phyloP scores from a whole-genome alignment of 2,888 invertebrate species.

The Limenitis camilla region DNA sequence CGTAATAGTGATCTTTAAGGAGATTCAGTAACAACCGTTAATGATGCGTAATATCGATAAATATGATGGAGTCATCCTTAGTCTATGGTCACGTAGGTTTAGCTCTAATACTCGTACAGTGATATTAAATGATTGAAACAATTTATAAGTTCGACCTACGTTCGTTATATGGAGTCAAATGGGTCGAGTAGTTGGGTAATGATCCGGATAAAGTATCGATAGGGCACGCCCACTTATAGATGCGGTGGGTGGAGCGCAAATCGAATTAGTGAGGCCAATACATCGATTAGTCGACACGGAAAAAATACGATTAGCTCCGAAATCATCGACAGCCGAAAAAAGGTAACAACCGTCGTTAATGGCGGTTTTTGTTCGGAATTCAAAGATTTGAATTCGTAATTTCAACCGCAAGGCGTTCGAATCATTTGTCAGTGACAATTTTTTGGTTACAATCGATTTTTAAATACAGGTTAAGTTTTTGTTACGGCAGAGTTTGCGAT shows the following conservation, averaged over 20 bases:
- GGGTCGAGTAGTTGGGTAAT: conserved; percentile 34
- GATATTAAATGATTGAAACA: conserved; percentile 7
- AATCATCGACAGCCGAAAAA: conserved; percentile 70
- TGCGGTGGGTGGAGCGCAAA: conserved; percentile 63
- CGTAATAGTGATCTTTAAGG: too few relatives aligned
- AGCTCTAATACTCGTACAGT: conserved; percentile 3
- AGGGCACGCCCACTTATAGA: conserved; percentile 63
- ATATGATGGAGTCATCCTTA: too few relatives aligned
- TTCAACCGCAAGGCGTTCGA: conserved; percentile 71
- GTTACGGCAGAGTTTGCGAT: conserved; percentile 25
- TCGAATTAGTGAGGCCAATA: conserved; percentile 68
- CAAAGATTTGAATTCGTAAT: conserved; percentile 74
- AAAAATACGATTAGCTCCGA: conserved; percentile 71
- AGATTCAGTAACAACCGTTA: too few relatives aligned
- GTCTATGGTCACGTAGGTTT: neutral
- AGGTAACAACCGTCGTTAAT: conserved; percentile 67
- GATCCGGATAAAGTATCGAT: conserved; percentile 60
- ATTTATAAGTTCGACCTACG: conserved; percentile 2
- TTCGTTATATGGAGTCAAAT: conserved; percentile 12
- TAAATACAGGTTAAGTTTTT: conserved; percentile 69
- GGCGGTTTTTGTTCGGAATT: conserved; percentile 71
- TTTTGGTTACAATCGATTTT: conserved; percentile 74
- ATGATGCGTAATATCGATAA: too few relatives aligned
- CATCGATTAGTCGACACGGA: conserved; percentile 67
- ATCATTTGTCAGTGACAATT: conserved; percentile 76